These are phyloP conservation scores for Haplochromis vanheusdeni DNA, from an alignment of 2,113 vertebrate genomes.

Conservation along the genomic window DNA sequence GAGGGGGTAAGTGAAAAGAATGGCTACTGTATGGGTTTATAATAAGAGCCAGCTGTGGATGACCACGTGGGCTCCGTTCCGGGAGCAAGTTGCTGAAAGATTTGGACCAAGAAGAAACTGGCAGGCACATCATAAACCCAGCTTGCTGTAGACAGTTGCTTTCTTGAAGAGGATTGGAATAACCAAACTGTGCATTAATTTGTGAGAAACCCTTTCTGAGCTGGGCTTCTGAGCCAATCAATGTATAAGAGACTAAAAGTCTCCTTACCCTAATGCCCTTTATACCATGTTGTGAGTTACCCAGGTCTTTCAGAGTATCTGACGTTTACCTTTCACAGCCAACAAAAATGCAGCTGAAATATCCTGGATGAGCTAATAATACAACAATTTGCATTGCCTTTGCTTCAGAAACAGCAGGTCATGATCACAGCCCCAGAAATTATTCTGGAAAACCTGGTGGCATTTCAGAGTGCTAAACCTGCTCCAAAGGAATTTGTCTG, in stretches of 20 bases:
- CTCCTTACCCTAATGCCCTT: background rate
- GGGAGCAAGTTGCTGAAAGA: conserved; percentile 46
- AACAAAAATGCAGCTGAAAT: background rate
- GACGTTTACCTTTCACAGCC: background rate
- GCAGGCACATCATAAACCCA: conserved; percentile 66
- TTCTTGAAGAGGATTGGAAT: conserved; percentile 15
- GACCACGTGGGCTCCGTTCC: conserved; percentile 56
- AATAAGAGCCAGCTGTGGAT: conserved; percentile 93
- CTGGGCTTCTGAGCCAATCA: background rate
- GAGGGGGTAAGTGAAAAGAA: conserved; percentile 82
- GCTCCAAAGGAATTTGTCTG: conserved; percentile 14
- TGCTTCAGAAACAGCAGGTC: conserved; percentile 1
- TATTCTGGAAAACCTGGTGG: conserved; percentile 21
- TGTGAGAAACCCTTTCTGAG: background rate
- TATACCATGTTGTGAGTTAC: background rate
- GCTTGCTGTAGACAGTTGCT: conserved; percentile 50
- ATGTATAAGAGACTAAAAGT: background rate
- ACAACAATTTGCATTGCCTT: background rate
- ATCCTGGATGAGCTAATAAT: background rate
- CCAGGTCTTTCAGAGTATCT: background rate
- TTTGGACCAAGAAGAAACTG: conserved; percentile 59
- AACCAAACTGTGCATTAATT: conserved; percentile 62
- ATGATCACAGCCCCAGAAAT: background rate
- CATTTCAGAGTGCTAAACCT: conserved; percentile 41
- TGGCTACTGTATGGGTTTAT: conserved; percentile 80